Percentiles rank a stretch among this genome's conserved stretches.
These are phyloP conservation scores for Limosa lapponica DNA, from an alignment of 2,797 vertebrate species.

Conservation along the genomic window DNA sequence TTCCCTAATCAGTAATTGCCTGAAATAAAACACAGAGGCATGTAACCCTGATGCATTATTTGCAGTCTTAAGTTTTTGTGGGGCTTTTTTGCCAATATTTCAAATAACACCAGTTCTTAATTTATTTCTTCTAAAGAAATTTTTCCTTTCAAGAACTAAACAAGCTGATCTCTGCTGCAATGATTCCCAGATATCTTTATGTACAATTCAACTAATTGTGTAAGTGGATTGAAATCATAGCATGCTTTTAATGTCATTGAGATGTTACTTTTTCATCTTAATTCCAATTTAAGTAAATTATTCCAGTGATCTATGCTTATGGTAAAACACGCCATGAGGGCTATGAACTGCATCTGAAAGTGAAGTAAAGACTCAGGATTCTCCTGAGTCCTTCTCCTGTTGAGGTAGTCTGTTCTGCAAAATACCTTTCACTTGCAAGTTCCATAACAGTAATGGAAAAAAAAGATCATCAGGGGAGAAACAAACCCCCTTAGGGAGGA, in stretches of 20 bases:
- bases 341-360: background rate
- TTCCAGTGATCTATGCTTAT: background rate
- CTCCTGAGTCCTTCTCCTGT: background rate
- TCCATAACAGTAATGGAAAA: background rate
- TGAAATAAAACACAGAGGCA: background rate
- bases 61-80: background rate
- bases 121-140: background rate
- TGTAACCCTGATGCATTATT: background rate
- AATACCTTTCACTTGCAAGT: background rate
- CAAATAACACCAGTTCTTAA: background rate
- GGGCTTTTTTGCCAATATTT: background rate
- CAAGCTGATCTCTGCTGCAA: background rate
- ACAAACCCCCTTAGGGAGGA: background rate
- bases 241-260: background rate
- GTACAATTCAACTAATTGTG: background rate
- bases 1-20: background rate
- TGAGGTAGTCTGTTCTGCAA: background rate
- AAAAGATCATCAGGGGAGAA: fast-evolving
- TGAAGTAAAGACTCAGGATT: background rate
- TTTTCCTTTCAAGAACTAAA: background rate
- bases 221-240: background rate
- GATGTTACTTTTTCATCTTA: background rate
- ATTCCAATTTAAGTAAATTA: background rate
- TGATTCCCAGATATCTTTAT: background rate
- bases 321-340: background rate